phyloP scores from a whole-genome alignment of 2,888 invertebrate species.

The Pharmacophagus antenor region DNA sequence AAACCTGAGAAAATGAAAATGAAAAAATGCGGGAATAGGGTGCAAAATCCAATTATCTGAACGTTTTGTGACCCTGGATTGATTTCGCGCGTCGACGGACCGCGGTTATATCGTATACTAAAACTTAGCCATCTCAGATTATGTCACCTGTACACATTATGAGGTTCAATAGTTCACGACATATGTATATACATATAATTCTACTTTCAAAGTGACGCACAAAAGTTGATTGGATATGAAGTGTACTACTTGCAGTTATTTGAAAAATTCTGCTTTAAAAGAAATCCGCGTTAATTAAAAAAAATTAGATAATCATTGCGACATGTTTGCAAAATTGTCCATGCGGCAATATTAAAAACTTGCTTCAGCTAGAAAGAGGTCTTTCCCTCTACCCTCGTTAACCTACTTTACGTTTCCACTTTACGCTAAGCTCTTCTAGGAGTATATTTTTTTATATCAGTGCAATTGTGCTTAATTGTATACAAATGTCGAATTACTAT shows the following conservation, averaged over 20 bases:
- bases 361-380: conserved; percentile 11
- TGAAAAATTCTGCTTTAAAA: not conserved
- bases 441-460: conserved; percentile 1
- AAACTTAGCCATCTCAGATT: not conserved
- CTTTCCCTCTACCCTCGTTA: conserved; percentile 20
- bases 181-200: no score
- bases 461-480: not conserved
- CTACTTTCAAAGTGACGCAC: not conserved
- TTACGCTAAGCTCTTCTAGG: conserved; percentile 13
- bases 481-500: not conserved
- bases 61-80: no score
- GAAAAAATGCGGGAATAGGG: no score
- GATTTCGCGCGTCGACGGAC: no score
- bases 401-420: conserved; percentile 26
- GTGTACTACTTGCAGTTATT: not conserved
- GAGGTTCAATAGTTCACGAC: no score
- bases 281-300: conserved; percentile 4
- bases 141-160: not conserved
- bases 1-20: no score
- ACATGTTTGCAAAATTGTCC: conserved; percentile 10
- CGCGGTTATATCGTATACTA: not conserved
- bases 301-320: not conserved
- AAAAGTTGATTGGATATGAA: not conserved
- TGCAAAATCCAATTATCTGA: not conserved
- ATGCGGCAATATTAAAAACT: conserved; percentile 13